Percentiles rank a stretch among this genome's conserved stretches.
Conservation (phyloP, 2,888 invertebrate species). For the Syritta pipiens region DNA sequence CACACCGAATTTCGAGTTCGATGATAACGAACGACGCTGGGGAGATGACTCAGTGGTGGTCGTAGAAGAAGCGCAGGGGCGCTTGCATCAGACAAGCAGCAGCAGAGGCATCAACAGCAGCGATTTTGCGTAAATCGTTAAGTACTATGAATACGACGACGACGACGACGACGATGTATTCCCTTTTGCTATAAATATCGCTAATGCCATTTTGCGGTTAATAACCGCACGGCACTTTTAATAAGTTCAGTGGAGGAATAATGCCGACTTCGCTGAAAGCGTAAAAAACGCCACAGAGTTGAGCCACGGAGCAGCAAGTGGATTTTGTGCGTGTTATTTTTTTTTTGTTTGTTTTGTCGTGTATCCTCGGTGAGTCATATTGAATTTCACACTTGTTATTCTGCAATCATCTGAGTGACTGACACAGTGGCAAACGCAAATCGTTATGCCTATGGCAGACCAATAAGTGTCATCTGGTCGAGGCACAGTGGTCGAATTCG, state of each 20-base stretch:
- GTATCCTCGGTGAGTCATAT: conserved; percentile 67
- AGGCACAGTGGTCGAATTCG: background rate
- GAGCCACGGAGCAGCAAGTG: conserved; percentile 37
- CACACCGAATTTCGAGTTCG: conserved; percentile 33
- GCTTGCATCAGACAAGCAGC: conserved; percentile 33
- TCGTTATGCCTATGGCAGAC: conserved; percentile 20
- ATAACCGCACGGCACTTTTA: conserved; percentile 64
- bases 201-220: conserved; percentile 68
- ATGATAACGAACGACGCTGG: conserved; percentile 47
- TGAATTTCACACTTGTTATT: conserved; percentile 62
- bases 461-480: conserved; percentile 37
- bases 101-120: conserved; percentile 1
- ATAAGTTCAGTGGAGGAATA: conserved; percentile 51
- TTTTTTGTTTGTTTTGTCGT: background rate
- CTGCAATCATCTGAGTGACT: conserved; percentile 52
- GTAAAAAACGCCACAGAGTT: background rate
- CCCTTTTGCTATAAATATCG: conserved; percentile 65
- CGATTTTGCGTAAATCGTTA: conserved; percentile 59
- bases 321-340: conserved; percentile 32
- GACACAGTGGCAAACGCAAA: conserved; percentile 51
- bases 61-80: conserved; percentile 15
- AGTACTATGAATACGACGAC: conserved; percentile 44
- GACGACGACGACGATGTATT: too few relatives aligned
- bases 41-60: conserved; percentile 56
- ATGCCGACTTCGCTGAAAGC: conserved; percentile 55